Evolutionary conservation across 2,888 invertebrate species (phyloP).

Genomic region (Parnassius smintheus): DNA sequence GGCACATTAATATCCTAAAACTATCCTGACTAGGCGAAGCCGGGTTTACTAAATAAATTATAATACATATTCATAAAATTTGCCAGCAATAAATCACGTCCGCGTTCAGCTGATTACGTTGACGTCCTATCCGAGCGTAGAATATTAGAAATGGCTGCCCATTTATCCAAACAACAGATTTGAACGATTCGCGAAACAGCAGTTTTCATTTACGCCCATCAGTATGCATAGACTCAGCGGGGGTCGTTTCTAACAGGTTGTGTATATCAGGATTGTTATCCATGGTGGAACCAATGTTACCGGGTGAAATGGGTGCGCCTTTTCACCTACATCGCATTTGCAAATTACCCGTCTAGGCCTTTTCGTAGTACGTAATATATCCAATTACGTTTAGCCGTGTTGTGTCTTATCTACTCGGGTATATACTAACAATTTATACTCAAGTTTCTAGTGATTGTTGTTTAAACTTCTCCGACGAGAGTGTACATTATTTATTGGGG

Average conservation of each 20-base stretch:
- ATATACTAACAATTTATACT: too few species aligned
- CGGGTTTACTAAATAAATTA: too few species aligned
- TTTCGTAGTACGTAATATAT: constrained; percentile 18
- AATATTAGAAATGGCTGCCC: constrained; percentile 12
- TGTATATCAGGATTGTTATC: constrained; percentile 17
- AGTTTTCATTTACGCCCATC: constrained; percentile 29
- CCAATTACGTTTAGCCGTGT: constrained; percentile 12
- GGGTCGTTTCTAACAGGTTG: constrained; percentile 26
- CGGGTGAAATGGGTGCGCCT: constrained; percentile 3
- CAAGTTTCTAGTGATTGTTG: too few species aligned
- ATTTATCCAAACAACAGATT: constrained; percentile 28
- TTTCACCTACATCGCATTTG: constrained; percentile 15
- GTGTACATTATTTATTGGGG: too few species aligned
- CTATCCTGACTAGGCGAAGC: too few species aligned
- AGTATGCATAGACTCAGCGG: constrained; percentile 34
- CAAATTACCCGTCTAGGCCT: constrained; percentile 19
- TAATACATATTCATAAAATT: not conserved
- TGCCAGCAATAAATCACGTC: constrained; percentile 3
- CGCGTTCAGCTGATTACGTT: constrained; percentile 1
- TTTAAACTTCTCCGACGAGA: too few species aligned
- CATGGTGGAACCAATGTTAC: constrained; percentile 8
- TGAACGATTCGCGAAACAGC: constrained; percentile 23
- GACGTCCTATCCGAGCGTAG: not conserved
- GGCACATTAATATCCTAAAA: too few species aligned
- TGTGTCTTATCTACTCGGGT: not conserved